Evolutionary conservation across 2,888 invertebrate genomes (phyloP).

Genomic region (Cerastis rubricosa): DNA sequence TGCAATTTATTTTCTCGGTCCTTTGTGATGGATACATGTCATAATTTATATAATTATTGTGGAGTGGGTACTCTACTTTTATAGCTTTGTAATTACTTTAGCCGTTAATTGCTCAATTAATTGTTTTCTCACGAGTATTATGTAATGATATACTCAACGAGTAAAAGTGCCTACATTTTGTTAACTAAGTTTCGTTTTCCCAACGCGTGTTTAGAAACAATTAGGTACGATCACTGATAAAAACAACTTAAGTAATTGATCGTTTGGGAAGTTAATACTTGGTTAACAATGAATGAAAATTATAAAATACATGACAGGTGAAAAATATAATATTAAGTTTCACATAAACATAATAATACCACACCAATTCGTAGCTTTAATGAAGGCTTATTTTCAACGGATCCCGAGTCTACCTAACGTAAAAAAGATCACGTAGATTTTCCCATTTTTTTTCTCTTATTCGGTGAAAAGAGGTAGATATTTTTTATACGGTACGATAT

Average conservation of each 20-base stretch:
- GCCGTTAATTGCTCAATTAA: slow-evolving; percentile 8
- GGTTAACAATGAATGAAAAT: slow-evolving; percentile 1
- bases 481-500: slow-evolving; percentile 35
- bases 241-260: slow-evolving; percentile 30
- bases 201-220: slow-evolving; percentile 43
- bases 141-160: not conserved
- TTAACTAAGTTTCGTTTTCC: slow-evolving; percentile 1
- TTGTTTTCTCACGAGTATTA: slow-evolving; percentile 24
- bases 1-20: slow-evolving; percentile 13
- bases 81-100: slow-evolving; percentile 17
- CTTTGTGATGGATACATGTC: not conserved
- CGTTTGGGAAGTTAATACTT: slow-evolving; percentile 15
- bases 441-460: slow-evolving; percentile 44
- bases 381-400: slow-evolving; percentile 9
- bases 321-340: not conserved
- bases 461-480: slow-evolving; percentile 25
- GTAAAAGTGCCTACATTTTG: slow-evolving; percentile 14
- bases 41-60: slow-evolving; percentile 10
- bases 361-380: not conserved
- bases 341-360: not conserved
- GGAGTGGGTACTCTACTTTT: slow-evolving; percentile 17
- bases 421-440: slow-evolving; percentile 40
- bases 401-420: not conserved
- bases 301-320: not conserved
- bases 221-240: slow-evolving; percentile 30